Conservation (phyloP, 2,888 invertebrate genomes). For the Tromatobia lineatoria region DNA sequence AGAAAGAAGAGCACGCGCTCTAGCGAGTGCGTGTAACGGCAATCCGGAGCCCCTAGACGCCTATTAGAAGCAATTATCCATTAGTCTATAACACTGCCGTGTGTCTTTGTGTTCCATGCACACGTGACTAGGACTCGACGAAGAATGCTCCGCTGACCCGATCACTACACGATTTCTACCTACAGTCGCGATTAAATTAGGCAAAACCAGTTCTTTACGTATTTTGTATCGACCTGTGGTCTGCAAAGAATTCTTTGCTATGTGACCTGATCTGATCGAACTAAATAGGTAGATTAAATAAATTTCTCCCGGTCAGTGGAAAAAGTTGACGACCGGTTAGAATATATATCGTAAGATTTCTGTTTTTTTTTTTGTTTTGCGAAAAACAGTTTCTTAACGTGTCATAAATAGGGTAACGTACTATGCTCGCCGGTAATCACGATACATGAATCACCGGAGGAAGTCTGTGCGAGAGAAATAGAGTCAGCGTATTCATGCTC, state of each 20-base stretch:
- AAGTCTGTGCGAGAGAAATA: conserved; percentile 39
- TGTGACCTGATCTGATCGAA: neutral
- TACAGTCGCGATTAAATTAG: conserved; percentile 65
- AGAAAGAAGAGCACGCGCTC: conserved; percentile 34
- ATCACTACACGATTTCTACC: conserved; percentile 10
- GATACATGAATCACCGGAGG: conserved; percentile 53
- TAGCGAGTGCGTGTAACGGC: conserved; percentile 70
- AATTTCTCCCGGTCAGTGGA: neutral
- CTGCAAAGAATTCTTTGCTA: neutral
- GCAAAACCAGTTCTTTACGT: conserved; percentile 69
- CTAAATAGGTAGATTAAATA: neutral
- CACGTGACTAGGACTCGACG: conserved; percentile 46
- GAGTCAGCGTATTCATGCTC: conserved; percentile 27
- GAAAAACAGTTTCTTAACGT: neutral
- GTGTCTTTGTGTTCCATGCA: conserved; percentile 54
- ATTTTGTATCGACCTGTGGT: conserved; percentile 47
- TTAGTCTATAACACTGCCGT: conserved; percentile 66
- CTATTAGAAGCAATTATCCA: conserved; percentile 80
- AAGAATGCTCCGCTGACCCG: conserved; percentile 59
- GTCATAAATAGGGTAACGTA: conserved; percentile 42
- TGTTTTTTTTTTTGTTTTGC: neutral
- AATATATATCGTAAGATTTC: neutral
- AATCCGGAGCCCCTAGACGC: conserved; percentile 72
- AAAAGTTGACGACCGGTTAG: neutral
- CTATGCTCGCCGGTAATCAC: conserved; percentile 49